Base-by-base conservation (phyloP, 1,140 invertebrate genomes). In the Hormaphis cornu region DNA sequence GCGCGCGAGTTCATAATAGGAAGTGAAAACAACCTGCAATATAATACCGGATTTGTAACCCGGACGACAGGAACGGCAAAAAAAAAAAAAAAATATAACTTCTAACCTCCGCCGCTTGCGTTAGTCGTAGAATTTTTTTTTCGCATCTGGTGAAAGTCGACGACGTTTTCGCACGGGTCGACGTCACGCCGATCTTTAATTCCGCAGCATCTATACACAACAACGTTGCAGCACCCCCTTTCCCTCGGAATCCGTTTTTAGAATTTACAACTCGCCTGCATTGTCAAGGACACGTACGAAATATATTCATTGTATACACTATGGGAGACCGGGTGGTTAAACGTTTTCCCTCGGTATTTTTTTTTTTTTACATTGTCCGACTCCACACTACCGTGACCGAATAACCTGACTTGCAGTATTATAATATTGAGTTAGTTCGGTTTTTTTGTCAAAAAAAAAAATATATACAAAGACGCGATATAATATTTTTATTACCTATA, bases 131-230 rank as follows among this genome's bases (percentile, higher is more conserved):
- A 48, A 63, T 63, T 63, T 63, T 63, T 59, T 58, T 61, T 48
- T 22, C n/a, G 9, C 42, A 46, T 46, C 44, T 63, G 59, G 59
- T 63, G 59, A 63, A 63, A 63, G 59, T 63, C 44, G 44, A 61
- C 24, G 40, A 40, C 26, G 18, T 46, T 12, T 28, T 14, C 20
- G 7, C 46, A 20, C 59, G 30, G 26, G 6, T 16, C 26, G 22
- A 24, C 18, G 59, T 46, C 40, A 63, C 33, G 59, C 28, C 14
- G 22, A 28, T 16, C 16, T 61, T 42, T 28, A 3, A 4, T 37
- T 42, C 24, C 56, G 4, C 20, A 24, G n/a, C n/a, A n/a, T n/a
- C n/a, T n/a, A n/a, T n/a, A n/a, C n/a, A n/a, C n/a, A n/a, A n/a
- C n/a, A n/a, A n/a, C n/a, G n/a, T n/a, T n/a, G n/a, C n/a, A n/a